Percentiles rank a stretch among this genome's conserved stretches.
Evolutionary conservation across 1,140 invertebrate species (phyloP).

Genomic region (Xylocopa sonorina): DNA sequence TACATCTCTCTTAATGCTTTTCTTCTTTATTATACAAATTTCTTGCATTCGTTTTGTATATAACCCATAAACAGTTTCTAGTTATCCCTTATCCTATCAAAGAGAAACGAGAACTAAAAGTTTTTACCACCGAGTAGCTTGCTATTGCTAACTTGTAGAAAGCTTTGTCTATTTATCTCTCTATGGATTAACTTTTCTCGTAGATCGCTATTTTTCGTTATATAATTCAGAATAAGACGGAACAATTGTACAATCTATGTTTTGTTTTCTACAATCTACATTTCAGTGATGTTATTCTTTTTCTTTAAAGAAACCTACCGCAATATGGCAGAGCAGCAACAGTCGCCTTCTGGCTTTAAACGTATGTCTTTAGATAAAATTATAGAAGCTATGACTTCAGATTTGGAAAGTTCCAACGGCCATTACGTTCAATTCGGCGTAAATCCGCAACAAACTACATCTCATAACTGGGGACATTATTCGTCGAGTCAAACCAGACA

Average conservation of each 20-base stretch:
- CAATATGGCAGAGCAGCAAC: conserved; percentile 75
- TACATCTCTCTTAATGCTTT: background rate
- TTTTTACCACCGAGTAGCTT: background rate
- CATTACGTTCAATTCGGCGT: conserved; percentile 84
- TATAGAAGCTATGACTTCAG: conserved; percentile 85
- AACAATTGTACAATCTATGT: background rate
- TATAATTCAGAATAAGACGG: background rate
- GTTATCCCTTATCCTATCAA: background rate
- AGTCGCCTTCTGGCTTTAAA: conserved; percentile 72
- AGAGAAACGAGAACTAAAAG: background rate
- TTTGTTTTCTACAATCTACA: background rate
- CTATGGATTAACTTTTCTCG: background rate
- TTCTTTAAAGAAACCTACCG: conserved; percentile 49
- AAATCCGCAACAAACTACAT: conserved; percentile 75
- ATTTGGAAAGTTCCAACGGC: conserved; percentile 83
- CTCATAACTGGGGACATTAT: conserved; percentile 78
- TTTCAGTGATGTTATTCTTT: background rate
- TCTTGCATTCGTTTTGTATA: background rate
- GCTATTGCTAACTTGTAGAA: background rate
- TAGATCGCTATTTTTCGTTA: background rate
- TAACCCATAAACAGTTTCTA: background rate
- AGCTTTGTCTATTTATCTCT: background rate
- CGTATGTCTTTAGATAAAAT: conserved; percentile 84
- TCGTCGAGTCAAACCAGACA: conserved; percentile 68
- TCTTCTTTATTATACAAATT: background rate